Percentiles rank a stretch among this genome's conserved stretches.
Evolutionary conservation across 2,113 vertebrate genomes (phyloP).

Genomic region (Thamnophis sirtalis): DNA sequence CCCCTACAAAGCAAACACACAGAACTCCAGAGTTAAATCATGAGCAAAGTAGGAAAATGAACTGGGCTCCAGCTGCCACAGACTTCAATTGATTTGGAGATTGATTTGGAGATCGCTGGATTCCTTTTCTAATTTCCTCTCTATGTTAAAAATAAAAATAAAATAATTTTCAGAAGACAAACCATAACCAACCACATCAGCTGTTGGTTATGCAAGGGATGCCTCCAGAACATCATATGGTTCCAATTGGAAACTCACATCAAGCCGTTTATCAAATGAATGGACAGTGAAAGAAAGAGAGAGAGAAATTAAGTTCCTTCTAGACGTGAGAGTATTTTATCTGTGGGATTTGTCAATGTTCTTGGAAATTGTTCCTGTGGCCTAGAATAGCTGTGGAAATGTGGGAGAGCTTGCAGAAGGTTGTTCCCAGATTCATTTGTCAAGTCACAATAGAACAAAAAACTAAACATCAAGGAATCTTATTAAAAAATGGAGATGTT

Average conservation of each 20-base stretch:
- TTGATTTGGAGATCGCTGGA: not conserved
- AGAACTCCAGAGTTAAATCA: not conserved
- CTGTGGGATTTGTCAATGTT: not conserved
- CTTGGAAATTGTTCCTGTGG: not conserved
- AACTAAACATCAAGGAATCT: not conserved
- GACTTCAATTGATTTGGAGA: slow-evolving; percentile 32
- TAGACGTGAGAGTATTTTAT: not conserved
- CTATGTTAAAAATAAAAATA: slow-evolving; percentile 4
- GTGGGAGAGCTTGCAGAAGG: not conserved
- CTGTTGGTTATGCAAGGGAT: slow-evolving; percentile 7
- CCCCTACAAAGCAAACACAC: not conserved
- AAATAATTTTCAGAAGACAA: slow-evolving; percentile 37
- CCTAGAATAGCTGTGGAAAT: not conserved
- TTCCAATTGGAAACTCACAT: slow-evolving; percentile 33
- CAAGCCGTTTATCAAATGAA: slow-evolving; percentile 19
- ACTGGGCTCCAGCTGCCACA: slow-evolving; percentile 16
- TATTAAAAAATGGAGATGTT: not conserved
- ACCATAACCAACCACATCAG: slow-evolving; percentile 32
- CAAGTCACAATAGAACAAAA: not conserved
- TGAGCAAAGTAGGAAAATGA: slow-evolving; percentile 8
- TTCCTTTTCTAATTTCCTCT: not conserved
- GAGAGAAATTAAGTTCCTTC: not conserved
- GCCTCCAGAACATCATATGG: not conserved
- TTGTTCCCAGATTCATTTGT: not conserved
- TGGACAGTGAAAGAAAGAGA: not conserved